Conservation (phyloP, 2,113 vertebrate species). For the Xenus cinereus region DNA sequence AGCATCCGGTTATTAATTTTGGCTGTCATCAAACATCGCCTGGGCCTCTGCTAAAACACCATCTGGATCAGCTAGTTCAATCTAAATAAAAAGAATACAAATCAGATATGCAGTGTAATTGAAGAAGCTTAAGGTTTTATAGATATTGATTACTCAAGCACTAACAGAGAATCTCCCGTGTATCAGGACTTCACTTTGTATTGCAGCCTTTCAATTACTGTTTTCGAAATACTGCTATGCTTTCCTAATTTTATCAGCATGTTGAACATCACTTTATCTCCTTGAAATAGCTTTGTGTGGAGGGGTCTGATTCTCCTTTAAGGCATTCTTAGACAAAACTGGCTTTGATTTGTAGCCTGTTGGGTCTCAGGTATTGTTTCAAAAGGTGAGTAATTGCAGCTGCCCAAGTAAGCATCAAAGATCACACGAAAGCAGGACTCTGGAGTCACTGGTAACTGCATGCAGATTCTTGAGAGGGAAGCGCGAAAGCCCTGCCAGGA, state of each 20-base stretch:
- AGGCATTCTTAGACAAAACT: background rate
- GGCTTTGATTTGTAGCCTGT: background rate
- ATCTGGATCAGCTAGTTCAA: conserved; percentile 78
- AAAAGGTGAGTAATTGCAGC: background rate
- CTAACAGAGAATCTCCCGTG: background rate
- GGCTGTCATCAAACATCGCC: conserved; percentile 20
- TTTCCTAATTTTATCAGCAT: background rate
- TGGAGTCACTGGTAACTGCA: background rate
- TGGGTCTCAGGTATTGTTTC: background rate
- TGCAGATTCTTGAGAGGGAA: background rate
- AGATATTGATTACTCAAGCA: background rate
- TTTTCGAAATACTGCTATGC: background rate
- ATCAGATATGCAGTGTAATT: background rate
- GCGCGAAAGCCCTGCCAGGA: background rate
- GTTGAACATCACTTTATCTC: background rate
- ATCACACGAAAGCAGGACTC: background rate
- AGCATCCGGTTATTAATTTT: background rate
- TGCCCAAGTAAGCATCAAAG: background rate
- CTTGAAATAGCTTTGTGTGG: background rate
- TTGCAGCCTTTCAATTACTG: background rate
- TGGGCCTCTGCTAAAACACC: conserved; percentile 72
- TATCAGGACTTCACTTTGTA: background rate
- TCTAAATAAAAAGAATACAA: conserved; percentile 62
- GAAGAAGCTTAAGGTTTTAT: background rate
- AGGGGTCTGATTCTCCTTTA: background rate